Conservation (phyloP, 1,140 invertebrate genomes). For the Anagrus nilaparvatae region DNA sequence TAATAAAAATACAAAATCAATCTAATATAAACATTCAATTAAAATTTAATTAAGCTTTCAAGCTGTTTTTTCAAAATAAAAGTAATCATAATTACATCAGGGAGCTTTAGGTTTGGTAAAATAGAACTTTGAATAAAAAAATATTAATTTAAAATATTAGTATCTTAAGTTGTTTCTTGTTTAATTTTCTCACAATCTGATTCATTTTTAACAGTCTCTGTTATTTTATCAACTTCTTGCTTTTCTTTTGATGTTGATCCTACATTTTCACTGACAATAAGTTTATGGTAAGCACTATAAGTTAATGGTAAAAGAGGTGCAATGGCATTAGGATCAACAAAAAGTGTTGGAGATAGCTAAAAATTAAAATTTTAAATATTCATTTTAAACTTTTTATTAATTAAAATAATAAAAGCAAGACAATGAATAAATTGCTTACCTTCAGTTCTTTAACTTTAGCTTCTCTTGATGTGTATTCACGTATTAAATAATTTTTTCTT, state of each 20-base stretch:
- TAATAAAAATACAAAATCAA: too few species aligned
- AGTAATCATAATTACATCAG: too few species aligned
- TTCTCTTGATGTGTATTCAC: conserved; percentile 69
- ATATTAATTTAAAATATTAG: too few species aligned
- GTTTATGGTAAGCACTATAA: conserved; percentile 37
- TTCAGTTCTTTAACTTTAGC: conserved; percentile 53
- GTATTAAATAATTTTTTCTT: conserved; percentile 59
- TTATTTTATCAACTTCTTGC: not conserved
- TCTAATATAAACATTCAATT: too few species aligned
- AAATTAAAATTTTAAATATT: conserved; percentile 14
- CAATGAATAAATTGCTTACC: conserved; percentile 22
- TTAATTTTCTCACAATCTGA: not conserved
- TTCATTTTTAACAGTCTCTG: not conserved
- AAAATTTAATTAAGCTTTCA: too few species aligned
- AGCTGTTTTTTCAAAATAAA: too few species aligned
- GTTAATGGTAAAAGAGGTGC: conserved; percentile 43
- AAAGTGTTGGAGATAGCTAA: conserved; percentile 39
- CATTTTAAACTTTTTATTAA: conserved; percentile 5
- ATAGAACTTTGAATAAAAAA: too few species aligned
- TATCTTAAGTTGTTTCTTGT: too few species aligned
- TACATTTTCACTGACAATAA: conserved; percentile 27
- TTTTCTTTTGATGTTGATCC: conserved; percentile 4
- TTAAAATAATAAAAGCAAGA: conserved; percentile 5
- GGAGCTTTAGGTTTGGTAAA: too few species aligned
- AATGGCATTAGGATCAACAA: conserved; percentile 47